Percentiles rank a stretch among this genome's conserved stretches.
Evolutionary conservation across 2,888 invertebrate genomes (phyloP).

Genomic region (Diogma glabrata): DNA sequence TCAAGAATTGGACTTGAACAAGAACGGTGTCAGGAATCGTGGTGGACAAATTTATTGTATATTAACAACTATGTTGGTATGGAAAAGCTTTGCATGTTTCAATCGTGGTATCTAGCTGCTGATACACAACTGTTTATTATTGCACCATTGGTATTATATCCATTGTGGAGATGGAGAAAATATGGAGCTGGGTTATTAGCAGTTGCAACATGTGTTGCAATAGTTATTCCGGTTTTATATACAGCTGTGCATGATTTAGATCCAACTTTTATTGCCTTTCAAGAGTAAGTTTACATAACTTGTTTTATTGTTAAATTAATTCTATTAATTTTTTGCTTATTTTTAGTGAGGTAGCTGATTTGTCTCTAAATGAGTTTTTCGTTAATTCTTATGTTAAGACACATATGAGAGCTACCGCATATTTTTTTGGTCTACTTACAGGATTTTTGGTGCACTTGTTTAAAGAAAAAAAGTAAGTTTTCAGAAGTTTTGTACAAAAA

Average conservation of each 20-base stretch:
- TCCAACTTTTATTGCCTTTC: conserved; percentile 55
- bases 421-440: conserved; percentile 52
- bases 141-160: conserved; percentile 53
- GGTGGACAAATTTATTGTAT: conserved; percentile 66
- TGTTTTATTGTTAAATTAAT: neutral
- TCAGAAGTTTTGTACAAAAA: no score
- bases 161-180: conserved; percentile 52
- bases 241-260: conserved; percentile 49
- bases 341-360: conserved; percentile 50
- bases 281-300: conserved; percentile 44
- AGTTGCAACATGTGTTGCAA: conserved; percentile 38
- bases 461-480: conserved; percentile 45
- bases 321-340: conserved; percentile 13
- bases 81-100: conserved; percentile 43
- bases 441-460: conserved; percentile 54
- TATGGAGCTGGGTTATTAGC: conserved; percentile 44
- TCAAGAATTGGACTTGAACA: conserved; percentile 42
- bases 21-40: conserved; percentile 49
- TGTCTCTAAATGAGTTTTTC: conserved; percentile 51
- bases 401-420: conserved; percentile 60
- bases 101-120: conserved; percentile 45
- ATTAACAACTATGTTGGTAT: conserved; percentile 60
- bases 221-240: conserved; percentile 43
- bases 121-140: conserved; percentile 55
- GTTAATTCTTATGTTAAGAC: conserved; percentile 57